phyloP scores from a whole-genome alignment of 2,797 vertebrate genomes.

The Acanthurus lineatus region DNA sequence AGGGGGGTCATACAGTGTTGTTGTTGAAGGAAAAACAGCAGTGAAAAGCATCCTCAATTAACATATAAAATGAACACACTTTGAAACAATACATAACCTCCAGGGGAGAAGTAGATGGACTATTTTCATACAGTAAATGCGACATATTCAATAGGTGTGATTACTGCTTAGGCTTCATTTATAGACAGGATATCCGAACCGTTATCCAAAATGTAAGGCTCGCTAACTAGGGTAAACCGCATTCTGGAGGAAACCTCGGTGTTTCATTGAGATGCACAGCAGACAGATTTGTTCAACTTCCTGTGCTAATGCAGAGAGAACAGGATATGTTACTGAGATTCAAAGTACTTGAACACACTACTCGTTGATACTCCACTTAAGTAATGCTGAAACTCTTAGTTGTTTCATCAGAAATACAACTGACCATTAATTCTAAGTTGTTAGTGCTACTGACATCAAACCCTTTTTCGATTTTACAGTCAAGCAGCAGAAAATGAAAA shows the following conservation, averaged over 20 bases:
- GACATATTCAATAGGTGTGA: background rate
- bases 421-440: background rate
- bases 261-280: background rate
- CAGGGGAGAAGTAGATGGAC: background rate
- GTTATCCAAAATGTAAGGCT: background rate
- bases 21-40: background rate
- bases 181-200: background rate
- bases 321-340: background rate
- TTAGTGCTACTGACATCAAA: background rate
- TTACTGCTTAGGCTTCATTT: background rate
- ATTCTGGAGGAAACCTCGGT: background rate
- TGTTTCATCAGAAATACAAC: background rate
- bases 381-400: background rate
- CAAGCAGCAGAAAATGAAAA: constrained; percentile 1
- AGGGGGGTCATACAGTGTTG: background rate
- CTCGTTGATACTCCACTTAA: background rate
- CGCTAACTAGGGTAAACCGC: background rate
- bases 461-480: background rate
- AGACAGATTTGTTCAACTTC: no score
- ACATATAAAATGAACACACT: background rate
- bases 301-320: background rate
- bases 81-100: background rate
- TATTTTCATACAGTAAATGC: background rate
- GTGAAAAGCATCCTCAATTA: background rate
- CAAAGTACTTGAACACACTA: background rate